A percentile compares a stretch with the other conserved stretches of the same genome.
Evolutionary conservation across 1,140 invertebrate species (phyloP).

Genomic region (Drosophila setifemur): DNA sequence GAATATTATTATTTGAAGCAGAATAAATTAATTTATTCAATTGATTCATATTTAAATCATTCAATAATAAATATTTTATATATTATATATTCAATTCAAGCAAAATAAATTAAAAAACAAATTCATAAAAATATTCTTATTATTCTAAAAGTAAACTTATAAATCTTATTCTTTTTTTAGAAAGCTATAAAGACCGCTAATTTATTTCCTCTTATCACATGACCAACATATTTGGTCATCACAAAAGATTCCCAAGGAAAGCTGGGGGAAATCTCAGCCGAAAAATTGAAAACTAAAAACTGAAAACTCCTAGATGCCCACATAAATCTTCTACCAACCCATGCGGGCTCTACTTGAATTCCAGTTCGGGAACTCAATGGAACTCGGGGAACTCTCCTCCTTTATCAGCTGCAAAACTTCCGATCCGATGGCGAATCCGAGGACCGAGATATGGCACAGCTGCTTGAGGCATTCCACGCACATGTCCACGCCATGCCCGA

Average conservation of each 20-base stretch:
- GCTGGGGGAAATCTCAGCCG: not conserved
- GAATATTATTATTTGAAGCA: too few species aligned
- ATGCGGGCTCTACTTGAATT: constrained; percentile 22
- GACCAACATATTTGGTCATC: too few species aligned
- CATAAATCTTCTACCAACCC: constrained; percentile 25
- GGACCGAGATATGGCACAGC: constrained; percentile 50
- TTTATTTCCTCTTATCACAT: too few species aligned
- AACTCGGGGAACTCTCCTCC: constrained; percentile 8
- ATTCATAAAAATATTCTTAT: too few species aligned
- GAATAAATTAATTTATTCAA: too few species aligned
- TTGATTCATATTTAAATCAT: too few species aligned
- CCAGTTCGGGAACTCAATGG: not conserved
- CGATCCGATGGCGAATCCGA: constrained; percentile 42
- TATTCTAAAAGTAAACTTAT: too few species aligned
- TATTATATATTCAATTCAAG: not conserved
- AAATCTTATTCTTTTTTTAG: too few species aligned
- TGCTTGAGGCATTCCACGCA: constrained; percentile 70
- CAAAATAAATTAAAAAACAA: too few species aligned
- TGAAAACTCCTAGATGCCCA: constrained; percentile 11
- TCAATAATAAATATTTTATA: not conserved
- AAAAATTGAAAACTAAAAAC: constrained; percentile 1
- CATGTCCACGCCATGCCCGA: constrained; percentile 49
- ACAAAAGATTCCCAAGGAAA: constrained; percentile 7
- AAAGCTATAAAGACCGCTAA: too few species aligned
- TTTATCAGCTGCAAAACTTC: constrained; percentile 44